phyloP scores from a whole-genome alignment of 2,888 invertebrate genomes.

The Lasioglossum calceatum region DNA sequence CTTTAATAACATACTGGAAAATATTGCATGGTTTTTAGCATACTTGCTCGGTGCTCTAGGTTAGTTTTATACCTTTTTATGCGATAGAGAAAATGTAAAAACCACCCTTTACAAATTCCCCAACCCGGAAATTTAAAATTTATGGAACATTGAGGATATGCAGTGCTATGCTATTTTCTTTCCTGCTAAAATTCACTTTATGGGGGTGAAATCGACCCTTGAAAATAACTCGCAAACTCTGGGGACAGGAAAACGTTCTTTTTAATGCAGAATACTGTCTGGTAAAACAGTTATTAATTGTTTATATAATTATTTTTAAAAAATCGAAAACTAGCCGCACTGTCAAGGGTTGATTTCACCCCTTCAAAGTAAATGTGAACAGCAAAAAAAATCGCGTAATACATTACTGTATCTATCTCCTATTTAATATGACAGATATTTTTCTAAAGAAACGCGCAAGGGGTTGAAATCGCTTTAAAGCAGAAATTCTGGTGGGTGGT shows the following conservation, averaged over 20 bases:
- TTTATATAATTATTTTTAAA: too few relatives aligned
- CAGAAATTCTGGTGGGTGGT: not conserved
- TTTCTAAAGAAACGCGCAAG: too few relatives aligned
- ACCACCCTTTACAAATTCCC: not conserved
- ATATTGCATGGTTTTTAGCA: not conserved
- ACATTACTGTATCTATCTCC: too few relatives aligned
- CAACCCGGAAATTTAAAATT: not conserved
- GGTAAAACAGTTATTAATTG: too few relatives aligned
- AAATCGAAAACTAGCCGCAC: too few relatives aligned
- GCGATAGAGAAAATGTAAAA: not conserved
- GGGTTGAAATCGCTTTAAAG: not conserved
- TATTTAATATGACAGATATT: too few relatives aligned
- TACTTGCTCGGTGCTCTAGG: not conserved
- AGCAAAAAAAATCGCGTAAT: too few relatives aligned
- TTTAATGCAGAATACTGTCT: too few relatives aligned
- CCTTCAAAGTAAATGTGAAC: too few relatives aligned
- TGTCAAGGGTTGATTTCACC: too few relatives aligned
- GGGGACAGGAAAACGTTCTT: too few relatives aligned
- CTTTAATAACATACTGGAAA: not conserved
- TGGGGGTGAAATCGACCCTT: not conserved
- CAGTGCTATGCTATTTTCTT: not conserved
- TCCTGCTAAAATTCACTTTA: not conserved
- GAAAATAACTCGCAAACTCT: not conserved
- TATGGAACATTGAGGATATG: not conserved
- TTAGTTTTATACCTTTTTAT: not conserved